Base-by-base conservation (phyloP, 1,140 invertebrate species). In the Formica exsecta region DNA sequence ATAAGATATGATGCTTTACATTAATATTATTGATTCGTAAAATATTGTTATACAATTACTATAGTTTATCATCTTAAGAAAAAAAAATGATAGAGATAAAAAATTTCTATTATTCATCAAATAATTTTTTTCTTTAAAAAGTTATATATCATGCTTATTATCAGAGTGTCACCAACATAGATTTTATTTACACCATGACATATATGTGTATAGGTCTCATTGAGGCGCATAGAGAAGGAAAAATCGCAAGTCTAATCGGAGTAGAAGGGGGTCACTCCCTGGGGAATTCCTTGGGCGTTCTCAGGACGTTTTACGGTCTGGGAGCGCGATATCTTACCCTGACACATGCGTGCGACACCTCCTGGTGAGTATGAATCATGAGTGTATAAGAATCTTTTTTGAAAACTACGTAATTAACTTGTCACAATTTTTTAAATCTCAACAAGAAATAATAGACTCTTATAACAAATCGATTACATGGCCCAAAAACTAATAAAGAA, bases 261-360 rank as follows among this genome's bases (percentile, higher is more conserved):
- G 94, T 97, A 38, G 96, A 97, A 93, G 96, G 97, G 86, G 97
- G 98, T 80, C 98, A 99, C 94, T 97, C 97, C 8, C 97, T 98
- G 41, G 98, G 98, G 87, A 98, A 97, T 92, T 98, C 97, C 64
- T 94, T 98, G 76, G 97, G 97, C 36, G 97, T 98, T 48, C 95
- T 98, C 61, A 96, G 98, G 86, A 97, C 97, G 87, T 98, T 98
- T 94, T 98, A 98, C 94, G 97, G 97, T 74, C 95, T 98, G 38
- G 98, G 98, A 48, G 97, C 98, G 29, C 95, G 97, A 79, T 97
- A 97, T 93, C 96, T 97, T 95, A 97, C 97, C 19, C 92, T 97
- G 54, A 97, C 97, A 9, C 97, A 97, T 93, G 96, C 96, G 90
- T 97, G 97, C 92, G 96, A 97, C 92, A 97, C 96, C 68, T 96